These are phyloP conservation scores for Geococcyx californianus DNA, from an alignment of 2,113 vertebrate species.

Conservation along the genomic window DNA sequence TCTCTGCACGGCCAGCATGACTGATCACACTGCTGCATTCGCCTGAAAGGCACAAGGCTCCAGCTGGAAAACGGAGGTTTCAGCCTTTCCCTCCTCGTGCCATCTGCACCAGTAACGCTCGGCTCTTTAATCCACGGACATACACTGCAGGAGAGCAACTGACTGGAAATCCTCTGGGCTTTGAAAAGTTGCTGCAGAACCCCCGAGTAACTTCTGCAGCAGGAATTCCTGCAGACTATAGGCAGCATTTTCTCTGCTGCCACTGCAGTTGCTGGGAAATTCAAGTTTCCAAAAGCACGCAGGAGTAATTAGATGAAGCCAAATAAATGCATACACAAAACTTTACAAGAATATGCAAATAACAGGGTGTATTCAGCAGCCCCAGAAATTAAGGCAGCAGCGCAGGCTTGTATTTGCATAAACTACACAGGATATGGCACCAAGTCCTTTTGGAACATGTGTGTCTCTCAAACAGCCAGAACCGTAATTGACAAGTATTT, in stretches of 20 bases:
- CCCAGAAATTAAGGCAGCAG: constrained; percentile 33
- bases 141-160: background rate
- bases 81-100: background rate
- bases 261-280: constrained; percentile 17
- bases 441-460: background rate
- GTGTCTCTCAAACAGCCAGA: background rate
- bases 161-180: background rate
- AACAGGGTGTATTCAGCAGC: constrained; percentile 18
- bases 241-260: background rate
- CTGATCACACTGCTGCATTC: background rate
- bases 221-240: background rate
- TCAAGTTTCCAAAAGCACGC: constrained; percentile 40
- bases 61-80: background rate
- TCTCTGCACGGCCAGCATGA: background rate
- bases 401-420: background rate
- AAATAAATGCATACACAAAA: constrained; percentile 39
- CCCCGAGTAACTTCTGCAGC: constrained; percentile 14
- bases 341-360: constrained; percentile 34
- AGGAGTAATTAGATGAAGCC: constrained; percentile 39
- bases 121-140: background rate
- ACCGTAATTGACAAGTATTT: background rate
- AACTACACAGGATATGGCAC: constrained; percentile 39
- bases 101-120: background rate
- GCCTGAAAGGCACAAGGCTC: background rate
- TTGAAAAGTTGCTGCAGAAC: constrained; percentile 12